A percentile compares a stretch with the other conserved stretches of the same genome.
Conservation (phyloP, 2,888 invertebrate genomes). For the Hymenopus coronatus region DNA sequence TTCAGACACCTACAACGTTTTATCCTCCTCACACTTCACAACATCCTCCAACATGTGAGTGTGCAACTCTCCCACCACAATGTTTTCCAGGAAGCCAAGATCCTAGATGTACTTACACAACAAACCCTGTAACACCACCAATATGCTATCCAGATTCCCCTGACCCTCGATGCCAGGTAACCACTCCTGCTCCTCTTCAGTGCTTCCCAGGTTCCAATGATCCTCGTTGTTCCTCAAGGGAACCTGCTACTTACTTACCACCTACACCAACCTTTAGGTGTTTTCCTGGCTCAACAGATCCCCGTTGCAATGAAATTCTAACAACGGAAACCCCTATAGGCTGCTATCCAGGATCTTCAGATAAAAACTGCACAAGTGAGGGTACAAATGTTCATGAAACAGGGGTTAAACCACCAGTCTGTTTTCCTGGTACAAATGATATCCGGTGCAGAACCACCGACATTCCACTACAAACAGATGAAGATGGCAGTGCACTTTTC, state of each 20-base stretch:
- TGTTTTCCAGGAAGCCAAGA: conserved; percentile 30
- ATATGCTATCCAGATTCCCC: conserved; percentile 37
- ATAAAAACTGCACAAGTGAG: conserved; percentile 21
- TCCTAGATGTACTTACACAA: conserved; percentile 26
- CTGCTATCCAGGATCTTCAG: conserved; percentile 42
- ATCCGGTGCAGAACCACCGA: conserved; percentile 21
- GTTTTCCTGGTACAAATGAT: conserved; percentile 34
- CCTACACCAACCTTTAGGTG: conserved; percentile 32
- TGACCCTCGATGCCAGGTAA: conserved; percentile 39
- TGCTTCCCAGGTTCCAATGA: conserved; percentile 28
- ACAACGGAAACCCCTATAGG: conserved; percentile 37
- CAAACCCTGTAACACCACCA: conserved; percentile 36
- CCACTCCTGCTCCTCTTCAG: conserved; percentile 36
- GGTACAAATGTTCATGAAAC: conserved; percentile 7
- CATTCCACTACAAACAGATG: background rate
- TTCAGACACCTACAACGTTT: conserved; percentile 20
- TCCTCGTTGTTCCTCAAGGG: conserved; percentile 30
- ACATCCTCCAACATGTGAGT: conserved; percentile 31
- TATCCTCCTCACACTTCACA: conserved; percentile 34
- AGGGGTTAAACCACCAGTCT: conserved; percentile 25
- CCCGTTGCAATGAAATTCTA: conserved; percentile 26
- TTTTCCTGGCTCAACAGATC: conserved; percentile 36
- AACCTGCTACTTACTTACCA: background rate
- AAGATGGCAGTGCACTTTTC: background rate
- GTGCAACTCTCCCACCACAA: conserved; percentile 15